phyloP scores from a whole-genome alignment of 1,140 invertebrate species.

The Himalopsyche phryganea region DNA sequence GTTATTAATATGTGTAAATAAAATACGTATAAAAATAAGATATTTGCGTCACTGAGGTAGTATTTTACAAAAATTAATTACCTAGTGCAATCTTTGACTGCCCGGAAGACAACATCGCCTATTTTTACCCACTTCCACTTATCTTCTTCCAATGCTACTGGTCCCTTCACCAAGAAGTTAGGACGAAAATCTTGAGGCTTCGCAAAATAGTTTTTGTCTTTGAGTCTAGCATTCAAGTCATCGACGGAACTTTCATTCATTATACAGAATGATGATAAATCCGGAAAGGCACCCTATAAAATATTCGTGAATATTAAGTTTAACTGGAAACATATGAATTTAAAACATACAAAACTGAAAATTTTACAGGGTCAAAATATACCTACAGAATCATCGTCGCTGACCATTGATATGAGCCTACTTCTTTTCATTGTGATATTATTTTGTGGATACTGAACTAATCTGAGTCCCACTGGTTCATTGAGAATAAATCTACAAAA shows the following conservation, averaged over 20 bases:
- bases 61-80: too few species aligned
- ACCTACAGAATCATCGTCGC: slow-evolving; percentile 25
- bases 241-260: slow-evolving; percentile 56
- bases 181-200: slow-evolving; percentile 55
- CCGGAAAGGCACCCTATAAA: slow-evolving; percentile 53
- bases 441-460: slow-evolving; percentile 18
- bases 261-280: slow-evolving; percentile 52
- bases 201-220: slow-evolving; percentile 42
- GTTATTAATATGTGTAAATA: too few species aligned
- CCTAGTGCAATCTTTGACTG: slow-evolving; percentile 58
- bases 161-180: slow-evolving; percentile 61
- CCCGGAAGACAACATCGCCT: slow-evolving; percentile 53
- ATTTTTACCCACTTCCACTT: slow-evolving; percentile 62
- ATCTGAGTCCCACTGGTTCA: slow-evolving; percentile 20
- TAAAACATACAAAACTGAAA: too few species aligned
- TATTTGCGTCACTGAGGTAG: too few species aligned
- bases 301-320: not conserved
- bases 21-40: too few species aligned
- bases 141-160: slow-evolving; percentile 58
- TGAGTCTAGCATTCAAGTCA: slow-evolving; percentile 54
- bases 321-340: too few species aligned
- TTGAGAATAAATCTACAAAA: slow-evolving; percentile 13
- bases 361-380: not conserved
- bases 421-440: slow-evolving; percentile 12
- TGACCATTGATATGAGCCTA: not conserved